Conservation (phyloP, 37 sponge, comb jelly and placozoan species). For the Geodia barretti region DNA sequence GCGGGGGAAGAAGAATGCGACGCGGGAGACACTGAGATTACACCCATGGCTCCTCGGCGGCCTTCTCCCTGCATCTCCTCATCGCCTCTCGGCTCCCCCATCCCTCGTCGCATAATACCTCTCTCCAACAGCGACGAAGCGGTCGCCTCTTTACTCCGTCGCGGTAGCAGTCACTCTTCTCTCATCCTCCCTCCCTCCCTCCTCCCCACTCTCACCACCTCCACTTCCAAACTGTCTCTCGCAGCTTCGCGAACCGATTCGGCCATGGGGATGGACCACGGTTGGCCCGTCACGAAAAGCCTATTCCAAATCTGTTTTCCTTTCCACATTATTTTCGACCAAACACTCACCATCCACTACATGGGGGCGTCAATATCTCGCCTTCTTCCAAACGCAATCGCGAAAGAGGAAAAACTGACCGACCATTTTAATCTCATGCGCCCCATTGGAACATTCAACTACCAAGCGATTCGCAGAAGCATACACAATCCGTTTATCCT, state of each 20-base stretch:
- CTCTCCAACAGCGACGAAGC: background rate
- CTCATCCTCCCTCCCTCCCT: background rate
- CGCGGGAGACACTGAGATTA: too few relatives aligned
- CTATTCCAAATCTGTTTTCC: conserved; percentile 70
- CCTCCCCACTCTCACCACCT: background rate
- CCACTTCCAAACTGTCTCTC: background rate
- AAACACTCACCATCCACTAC: conserved; percentile 39
- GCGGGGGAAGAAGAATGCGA: too few relatives aligned
- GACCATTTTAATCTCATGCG: conserved; percentile 53
- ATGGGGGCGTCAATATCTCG: conserved; percentile 67
- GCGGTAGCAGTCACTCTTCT: background rate
- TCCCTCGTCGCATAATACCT: background rate
- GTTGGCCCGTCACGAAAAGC: conserved; percentile 50
- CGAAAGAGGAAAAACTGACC: conserved; percentile 2
- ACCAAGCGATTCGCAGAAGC: conserved; percentile 27
- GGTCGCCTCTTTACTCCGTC: too few relatives aligned
- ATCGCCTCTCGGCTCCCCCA: too few relatives aligned
- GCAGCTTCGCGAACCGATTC: background rate
- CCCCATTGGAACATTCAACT: conserved; percentile 39
- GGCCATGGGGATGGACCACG: background rate
- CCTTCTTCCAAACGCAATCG: conserved; percentile 43
- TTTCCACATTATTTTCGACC: conserved; percentile 80
- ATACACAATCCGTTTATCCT: conserved; percentile 53
- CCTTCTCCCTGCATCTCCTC: too few relatives aligned
- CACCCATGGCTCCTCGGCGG: too few relatives aligned